Evolutionary conservation across 2,797 vertebrate genomes (phyloP), one percentile per base, ranked within the genome.

Genomic region (Chaetodon trifasciatus): DNA sequence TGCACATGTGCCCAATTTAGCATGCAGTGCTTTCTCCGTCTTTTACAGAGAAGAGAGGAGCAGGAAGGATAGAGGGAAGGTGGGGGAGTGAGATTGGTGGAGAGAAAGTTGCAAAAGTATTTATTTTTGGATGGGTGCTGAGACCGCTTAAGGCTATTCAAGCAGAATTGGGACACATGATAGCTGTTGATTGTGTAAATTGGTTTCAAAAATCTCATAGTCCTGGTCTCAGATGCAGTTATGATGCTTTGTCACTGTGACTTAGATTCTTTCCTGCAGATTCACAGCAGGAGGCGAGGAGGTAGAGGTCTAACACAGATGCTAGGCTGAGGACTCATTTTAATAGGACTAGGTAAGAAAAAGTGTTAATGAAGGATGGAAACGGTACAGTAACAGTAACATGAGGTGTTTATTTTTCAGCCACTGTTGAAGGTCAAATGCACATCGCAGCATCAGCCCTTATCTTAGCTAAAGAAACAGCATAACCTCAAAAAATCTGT

Each of bases 1-100:
- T 85, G 84, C 92, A 93, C 91, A 93, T 93, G 90, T 90, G 86
- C 85, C 90, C 82, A 88, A 84, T 91, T 89, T 89, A 89, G 84
- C 84, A 86, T 84, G 76, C 13, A 42, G 70, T n/a, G 40, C 21
- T 81, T 88, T 83, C 80, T 88, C 77, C 42, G 8, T 90, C 67
- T 77, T 88, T 83, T 86, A 42, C 70, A 65, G 72, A 73, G 70
- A 35, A 77, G 44, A 65, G 73, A 81, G 52, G 47, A 81, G 64
- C 17, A 50, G 5, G 46, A 73, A 53, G 32, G n/a, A 52, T 61
- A 52, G 44, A 72, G 64, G 19, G n/a, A 75, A 56, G 57, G 50
- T 62, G 32, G 61, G 24, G 58, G 69, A 74, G 70, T 70, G 44
- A 81, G 61, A 71, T 55, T 66, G 58, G 12, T 16, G 40, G 52